These are phyloP conservation scores for Theretra japonica DNA, from an alignment of 2,888 invertebrate genomes.

Conservation along the genomic window DNA sequence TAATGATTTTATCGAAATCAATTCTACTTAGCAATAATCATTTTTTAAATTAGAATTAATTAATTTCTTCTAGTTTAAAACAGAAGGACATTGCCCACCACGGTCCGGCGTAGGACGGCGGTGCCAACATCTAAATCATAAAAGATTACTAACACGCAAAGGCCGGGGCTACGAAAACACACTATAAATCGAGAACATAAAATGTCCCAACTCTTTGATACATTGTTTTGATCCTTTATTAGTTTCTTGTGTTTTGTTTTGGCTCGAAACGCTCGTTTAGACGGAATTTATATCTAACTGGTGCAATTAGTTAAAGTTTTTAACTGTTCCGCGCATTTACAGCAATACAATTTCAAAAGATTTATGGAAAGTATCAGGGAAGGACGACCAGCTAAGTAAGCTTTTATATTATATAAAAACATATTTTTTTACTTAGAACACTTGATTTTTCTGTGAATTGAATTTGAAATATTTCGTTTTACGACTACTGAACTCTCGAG, in stretches of 20 bases:
- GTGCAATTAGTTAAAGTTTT: background rate
- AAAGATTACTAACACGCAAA: slow-evolving; percentile 30
- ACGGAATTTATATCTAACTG: background rate
- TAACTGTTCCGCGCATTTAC: background rate
- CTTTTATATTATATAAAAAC: too few species aligned
- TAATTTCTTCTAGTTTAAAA: too few species aligned
- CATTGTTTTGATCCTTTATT: slow-evolving; percentile 7
- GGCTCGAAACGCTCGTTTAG: slow-evolving; percentile 23
- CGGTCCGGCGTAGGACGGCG: slow-evolving; percentile 50
- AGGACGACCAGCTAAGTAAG: background rate
- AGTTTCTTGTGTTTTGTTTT: slow-evolving; percentile 25
- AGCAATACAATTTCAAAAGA: slow-evolving; percentile 7
- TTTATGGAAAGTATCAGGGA: background rate
- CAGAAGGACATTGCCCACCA: background rate
- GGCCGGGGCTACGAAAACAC: slow-evolving; percentile 22
- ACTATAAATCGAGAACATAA: slow-evolving; percentile 29
- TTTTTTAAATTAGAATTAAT: too few species aligned
- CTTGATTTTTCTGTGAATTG: too few species aligned
- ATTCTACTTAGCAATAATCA: too few species aligned
- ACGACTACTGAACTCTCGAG: background rate
- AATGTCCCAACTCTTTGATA: slow-evolving; percentile 9
- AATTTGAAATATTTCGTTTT: too few species aligned
- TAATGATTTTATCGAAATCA: too few species aligned
- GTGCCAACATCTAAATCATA: slow-evolving; percentile 54
- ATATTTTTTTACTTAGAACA: too few species aligned